Evolutionary conservation across 2,113 vertebrate species (phyloP), one percentile per base, ranked within the genome.

Genomic region (Burhinus oedicnemus): DNA sequence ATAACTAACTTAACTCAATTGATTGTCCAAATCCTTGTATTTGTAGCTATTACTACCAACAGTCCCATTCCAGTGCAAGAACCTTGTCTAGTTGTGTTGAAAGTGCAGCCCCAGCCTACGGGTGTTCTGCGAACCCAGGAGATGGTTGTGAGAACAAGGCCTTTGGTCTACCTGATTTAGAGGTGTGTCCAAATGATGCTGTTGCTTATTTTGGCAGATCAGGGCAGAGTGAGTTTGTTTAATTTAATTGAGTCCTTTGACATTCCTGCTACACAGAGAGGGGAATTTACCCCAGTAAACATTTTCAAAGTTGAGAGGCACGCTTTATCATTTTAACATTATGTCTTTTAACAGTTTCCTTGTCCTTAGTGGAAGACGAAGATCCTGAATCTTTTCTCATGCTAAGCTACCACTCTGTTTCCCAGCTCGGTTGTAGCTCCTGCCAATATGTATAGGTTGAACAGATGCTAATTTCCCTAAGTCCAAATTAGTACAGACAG

Each of bases 391-490:
- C 19, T 65, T 27, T 61, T 81, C 75, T 90, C 42, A 44, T 26
- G 20, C 23, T 89, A 75, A 52, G 34, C 29, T 88, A 51, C n/a
- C n/a, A 15, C n/a, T 45, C 32, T 42, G 21, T 49, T 80, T 88
- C 69, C 32, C 42, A 60, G 58, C 78, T 81, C 90, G 86, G n/a
- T 3, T 93, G 55, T 75, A 88, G 66, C 22, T 91, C 36, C 55
- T 92, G 72, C 77, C 92, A 87, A 74, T 36, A 77, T 0, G 0
- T 58, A 91, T 21, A 91, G 70, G 93, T 90, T 86, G 87, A 94
- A 92, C 82, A 97, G 93, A 93, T 93, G 91, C 84, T 96, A 84
- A 86, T 95, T 97, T 97, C 90, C 82, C 45, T 7, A 71, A 86
- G 20, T 64, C 66, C 70, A 95, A 93, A 94, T 94, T 90, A 96